phyloP scores from a whole-genome alignment of 1,140 invertebrate genomes.

The Thaumetopoea pityocampa region DNA sequence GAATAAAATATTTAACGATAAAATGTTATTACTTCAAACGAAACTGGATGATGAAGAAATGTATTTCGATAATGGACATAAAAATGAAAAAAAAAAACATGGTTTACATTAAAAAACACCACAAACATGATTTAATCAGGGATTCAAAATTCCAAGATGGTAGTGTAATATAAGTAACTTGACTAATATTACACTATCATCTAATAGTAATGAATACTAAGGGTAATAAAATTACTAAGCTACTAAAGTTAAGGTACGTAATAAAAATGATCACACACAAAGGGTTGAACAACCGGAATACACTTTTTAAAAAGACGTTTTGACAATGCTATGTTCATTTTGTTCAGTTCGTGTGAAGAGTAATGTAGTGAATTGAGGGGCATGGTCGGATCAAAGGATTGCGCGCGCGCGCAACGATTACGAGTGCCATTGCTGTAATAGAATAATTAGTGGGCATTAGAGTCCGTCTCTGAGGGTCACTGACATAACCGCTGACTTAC shows the following conservation, averaged over 20 bases:
- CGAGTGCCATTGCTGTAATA: conserved; percentile 50
- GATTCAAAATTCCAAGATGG: conserved; percentile 5
- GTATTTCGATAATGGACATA: background rate
- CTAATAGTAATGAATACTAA: conserved; percentile 4
- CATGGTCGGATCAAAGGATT: conserved; percentile 39
- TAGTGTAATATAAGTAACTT: background rate
- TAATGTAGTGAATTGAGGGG: conserved; percentile 32
- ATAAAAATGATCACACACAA: conserved; percentile 1
- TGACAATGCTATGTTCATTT: conserved; percentile 15
- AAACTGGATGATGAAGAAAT: no score
- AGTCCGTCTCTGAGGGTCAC: conserved; percentile 35
- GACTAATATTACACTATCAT: background rate
- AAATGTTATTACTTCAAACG: no score
- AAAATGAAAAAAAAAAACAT: conserved; percentile 1
- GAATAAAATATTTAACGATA: no score
- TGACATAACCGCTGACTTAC: conserved; percentile 31
- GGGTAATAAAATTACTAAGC: no score
- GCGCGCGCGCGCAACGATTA: conserved; percentile 40
- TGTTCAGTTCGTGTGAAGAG: conserved; percentile 19
- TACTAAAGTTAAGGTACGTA: no score
- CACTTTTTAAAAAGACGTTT: conserved; percentile 4
- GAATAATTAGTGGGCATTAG: conserved; percentile 59
- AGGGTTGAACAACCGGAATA: background rate
- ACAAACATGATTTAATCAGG: conserved; percentile 3
- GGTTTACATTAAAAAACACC: background rate